Base-by-base conservation (phyloP, 2,797 vertebrate species). In the Amphiprion clarkii region DNA sequence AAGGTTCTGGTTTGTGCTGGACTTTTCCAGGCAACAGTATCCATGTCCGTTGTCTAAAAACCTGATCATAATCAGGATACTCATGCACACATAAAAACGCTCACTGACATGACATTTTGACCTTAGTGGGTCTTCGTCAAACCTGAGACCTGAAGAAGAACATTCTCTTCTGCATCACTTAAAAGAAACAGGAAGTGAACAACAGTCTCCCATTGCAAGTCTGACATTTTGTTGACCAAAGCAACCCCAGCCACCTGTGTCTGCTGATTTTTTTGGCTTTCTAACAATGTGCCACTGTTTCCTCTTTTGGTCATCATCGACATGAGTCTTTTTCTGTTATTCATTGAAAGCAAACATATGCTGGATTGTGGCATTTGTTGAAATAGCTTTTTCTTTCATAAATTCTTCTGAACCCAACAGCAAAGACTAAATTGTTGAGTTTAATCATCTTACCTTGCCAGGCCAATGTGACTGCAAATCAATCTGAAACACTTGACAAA, bases 251-350 rank as follows among this genome's bases (percentile, higher is more conserved):
- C 54, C 42, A 49, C 53, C 66, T 46, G 21, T 40, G 3, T 56
- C 40, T 57, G 27, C 54, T 49, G 66, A 49, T n/a, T 68, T 44
- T 44, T 21, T 31, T 23, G 39, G 44, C 54, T 66, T 39, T 6
- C 29, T n/a, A 42, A 54, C 33, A 54, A 27, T 54, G 53, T 66
- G 19, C 42, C 51, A 66, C 31, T 17, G 23, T 67, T 67, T 29
- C 64, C 52, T 55, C 36, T 67, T 16, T 29, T 65, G 62, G 33
- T 36, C 64, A 55, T 55, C 17, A 39, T 40, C 16, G 17, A 46
- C 39, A 55, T 31, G 65, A 40, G 52, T 33, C 3, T 36, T 59
- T 61, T 48, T 31, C 23, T 56, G 31, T 33, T 36, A 36, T 36
- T 0, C 33, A 8, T 2, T 10, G 12, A 67, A 57, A 57, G 40